Percentiles rank a stretch among this genome's conserved stretches.
Conservation (phyloP, 1,140 invertebrate species). For the Dolichoris vasculosae region DNA sequence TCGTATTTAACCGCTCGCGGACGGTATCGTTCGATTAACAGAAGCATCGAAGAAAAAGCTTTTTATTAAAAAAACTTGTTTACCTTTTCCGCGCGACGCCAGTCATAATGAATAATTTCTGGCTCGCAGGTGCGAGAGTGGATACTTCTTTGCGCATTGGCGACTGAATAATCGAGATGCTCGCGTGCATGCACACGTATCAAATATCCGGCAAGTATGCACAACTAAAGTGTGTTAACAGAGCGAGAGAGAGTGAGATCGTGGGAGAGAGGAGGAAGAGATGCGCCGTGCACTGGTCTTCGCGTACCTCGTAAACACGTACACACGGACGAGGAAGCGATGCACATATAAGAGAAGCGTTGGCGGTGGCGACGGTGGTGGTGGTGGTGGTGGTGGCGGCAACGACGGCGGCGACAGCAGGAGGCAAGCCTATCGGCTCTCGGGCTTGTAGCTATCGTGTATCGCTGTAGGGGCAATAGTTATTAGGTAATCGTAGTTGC, state of each 20-base stretch:
- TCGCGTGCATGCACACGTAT: background rate
- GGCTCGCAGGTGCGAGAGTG: background rate
- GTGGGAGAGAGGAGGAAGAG: background rate
- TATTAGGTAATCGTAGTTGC: constrained; percentile 48
- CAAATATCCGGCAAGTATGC: constrained; percentile 37
- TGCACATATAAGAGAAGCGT: constrained; percentile 21
- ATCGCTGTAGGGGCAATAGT: constrained; percentile 49
- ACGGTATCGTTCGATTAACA: background rate
- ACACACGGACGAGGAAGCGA: constrained; percentile 21
- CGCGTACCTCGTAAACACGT: constrained; percentile 36
- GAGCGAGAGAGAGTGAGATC: background rate
- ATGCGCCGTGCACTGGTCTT: background rate
- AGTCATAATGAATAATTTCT: background rate
- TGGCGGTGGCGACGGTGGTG: background rate
- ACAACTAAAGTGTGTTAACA: background rate
- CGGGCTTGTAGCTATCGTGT: constrained; percentile 37
- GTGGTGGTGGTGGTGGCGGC: too few species aligned
- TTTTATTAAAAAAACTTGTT: background rate
- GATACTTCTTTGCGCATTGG: background rate
- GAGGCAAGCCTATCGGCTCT: background rate
- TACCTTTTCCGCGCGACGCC: background rate
- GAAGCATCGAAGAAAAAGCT: background rate
- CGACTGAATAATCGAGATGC: background rate
- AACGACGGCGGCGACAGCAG: background rate
- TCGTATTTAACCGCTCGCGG: background rate